phyloP scores from a whole-genome alignment of 1,140 invertebrate genomes.

The Ditylenchus dipsaci region DNA sequence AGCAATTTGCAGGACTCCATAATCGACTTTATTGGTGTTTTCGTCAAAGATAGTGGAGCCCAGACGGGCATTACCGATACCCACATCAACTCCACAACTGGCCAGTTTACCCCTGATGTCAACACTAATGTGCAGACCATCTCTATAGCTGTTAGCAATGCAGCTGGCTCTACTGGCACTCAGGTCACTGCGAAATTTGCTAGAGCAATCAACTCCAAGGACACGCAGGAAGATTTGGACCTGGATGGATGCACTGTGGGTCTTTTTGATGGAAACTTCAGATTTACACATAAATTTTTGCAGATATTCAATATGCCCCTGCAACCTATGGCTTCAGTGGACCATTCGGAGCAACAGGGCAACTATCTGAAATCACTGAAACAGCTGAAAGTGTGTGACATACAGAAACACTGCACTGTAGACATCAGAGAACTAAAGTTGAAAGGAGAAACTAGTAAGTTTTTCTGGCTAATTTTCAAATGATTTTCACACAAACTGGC shows the following conservation, averaged over 20 bases:
- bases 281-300: background rate
- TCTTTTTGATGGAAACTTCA: background rate
- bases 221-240: constrained; percentile 28
- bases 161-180: background rate
- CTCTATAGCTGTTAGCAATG: constrained; percentile 23
- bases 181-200: constrained; percentile 25
- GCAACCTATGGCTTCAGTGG: background rate
- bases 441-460: background rate
- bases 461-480: background rate
- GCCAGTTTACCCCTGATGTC: constrained; percentile 14
- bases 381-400: constrained; percentile 30
- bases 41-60: constrained; percentile 26
- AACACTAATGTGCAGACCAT: constrained; percentile 27
- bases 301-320: constrained; percentile 23
- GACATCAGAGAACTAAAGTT: constrained; percentile 14
- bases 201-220: constrained; percentile 24
- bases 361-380: constrained; percentile 6
- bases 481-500: too few relatives aligned
- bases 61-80: constrained; percentile 37
- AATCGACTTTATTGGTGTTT: constrained; percentile 41
- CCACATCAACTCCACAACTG: constrained; percentile 23
- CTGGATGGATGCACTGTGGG: constrained; percentile 20
- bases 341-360: background rate
- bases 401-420: constrained; percentile 27
- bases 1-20: constrained; percentile 24